A percentile compares a stretch with the other conserved stretches of the same genome.
Conservation (phyloP, 2,888 invertebrate genomes). For the Dynastes maya region DNA sequence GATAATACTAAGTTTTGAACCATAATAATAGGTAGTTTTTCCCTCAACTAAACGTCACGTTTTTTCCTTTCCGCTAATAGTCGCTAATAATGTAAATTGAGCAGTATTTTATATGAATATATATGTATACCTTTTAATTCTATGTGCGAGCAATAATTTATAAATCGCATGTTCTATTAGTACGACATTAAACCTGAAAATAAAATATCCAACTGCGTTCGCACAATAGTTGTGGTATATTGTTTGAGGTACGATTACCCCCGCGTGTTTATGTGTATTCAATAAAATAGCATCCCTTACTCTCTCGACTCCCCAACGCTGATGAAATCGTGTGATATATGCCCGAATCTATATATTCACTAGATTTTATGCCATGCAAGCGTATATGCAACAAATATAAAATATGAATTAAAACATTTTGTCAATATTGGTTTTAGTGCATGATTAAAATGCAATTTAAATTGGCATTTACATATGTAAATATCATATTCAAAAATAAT, state of each 20-base stretch:
- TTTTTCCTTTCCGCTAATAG: too few species aligned
- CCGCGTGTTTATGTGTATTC: slow-evolving; percentile 30
- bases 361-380: slow-evolving; percentile 3
- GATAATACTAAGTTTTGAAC: too few species aligned
- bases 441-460: slow-evolving; percentile 56
- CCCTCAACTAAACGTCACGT: too few species aligned
- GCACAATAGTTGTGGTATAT: background rate
- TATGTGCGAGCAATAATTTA: too few species aligned
- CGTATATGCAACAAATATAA: slow-evolving; percentile 49
- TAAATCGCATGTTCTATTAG: too few species aligned
- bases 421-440: slow-evolving; percentile 56
- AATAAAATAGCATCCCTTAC: slow-evolving; percentile 36
- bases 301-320: slow-evolving; percentile 1
- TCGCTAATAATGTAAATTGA: too few species aligned
- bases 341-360: background rate
- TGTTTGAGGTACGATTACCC: slow-evolving; percentile 2
- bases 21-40: too few species aligned
- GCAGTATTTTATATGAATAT: too few species aligned
- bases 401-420: slow-evolving; percentile 54
- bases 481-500: slow-evolving; percentile 54
- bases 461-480: slow-evolving; percentile 55
- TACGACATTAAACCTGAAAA: too few species aligned
- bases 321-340: slow-evolving; percentile 24
- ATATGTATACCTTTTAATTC: too few species aligned
- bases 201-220: background rate